Evolutionary conservation across 2,888 invertebrate species (phyloP).

Genomic region (Capitulum mitella): DNA sequence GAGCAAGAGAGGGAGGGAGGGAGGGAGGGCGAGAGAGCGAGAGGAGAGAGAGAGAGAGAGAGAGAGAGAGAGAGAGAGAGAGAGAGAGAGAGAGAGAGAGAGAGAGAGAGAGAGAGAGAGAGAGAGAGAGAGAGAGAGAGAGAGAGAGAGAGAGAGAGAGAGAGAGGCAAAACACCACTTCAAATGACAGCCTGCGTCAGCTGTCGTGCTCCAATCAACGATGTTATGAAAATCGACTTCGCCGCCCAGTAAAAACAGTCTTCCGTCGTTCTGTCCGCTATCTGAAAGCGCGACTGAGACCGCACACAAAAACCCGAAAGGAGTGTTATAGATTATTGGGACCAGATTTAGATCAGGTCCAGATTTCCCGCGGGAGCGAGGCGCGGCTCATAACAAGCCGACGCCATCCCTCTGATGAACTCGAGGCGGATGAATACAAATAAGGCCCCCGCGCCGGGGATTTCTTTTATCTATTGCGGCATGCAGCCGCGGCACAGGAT

Average conservation of each 20-base stretch:
- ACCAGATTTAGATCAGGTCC: neutral
- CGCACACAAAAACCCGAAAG: neutral
- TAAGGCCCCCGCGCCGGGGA: neutral
- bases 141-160: neutral
- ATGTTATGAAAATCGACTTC: neutral
- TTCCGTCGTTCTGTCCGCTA: neutral
- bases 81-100: no score
- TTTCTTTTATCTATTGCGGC: conserved; percentile 1
- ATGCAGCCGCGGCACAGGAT: neutral
- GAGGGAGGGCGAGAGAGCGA: no score
- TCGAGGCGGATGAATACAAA: conserved; percentile 2
- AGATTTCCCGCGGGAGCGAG: neutral
- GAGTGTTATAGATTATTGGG: neutral
- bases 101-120: no score
- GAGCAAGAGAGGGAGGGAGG: no score
- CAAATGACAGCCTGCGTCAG: neutral
- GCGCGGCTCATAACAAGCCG: neutral
- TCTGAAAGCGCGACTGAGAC: neutral
- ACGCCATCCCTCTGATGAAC: neutral
- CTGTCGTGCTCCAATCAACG: neutral
- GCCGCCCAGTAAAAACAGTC: neutral
- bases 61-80: no score
- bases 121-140: neutral
- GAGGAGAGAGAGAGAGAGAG: no score
- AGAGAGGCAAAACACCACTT: neutral